Evolutionary conservation across 1,140 invertebrate genomes (phyloP), one percentile per base, ranked within the genome.

Genomic region (Panagrolaimus sp.): DNA sequence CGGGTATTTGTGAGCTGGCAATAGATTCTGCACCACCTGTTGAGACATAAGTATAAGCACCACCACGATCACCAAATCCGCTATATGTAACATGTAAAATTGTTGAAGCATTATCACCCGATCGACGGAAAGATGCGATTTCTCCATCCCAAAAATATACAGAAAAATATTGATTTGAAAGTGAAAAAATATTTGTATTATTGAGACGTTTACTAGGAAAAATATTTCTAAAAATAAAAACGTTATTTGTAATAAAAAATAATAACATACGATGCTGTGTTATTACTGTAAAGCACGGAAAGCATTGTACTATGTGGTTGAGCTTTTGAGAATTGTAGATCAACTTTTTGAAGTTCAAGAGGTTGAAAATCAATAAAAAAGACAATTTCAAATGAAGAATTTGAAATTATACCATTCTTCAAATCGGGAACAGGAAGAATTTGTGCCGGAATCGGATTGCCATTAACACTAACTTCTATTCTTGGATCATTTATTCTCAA

Each of bases 21-120:
- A 42, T 73, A 27, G 62, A n/a, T 31, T 25, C 16, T 16, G 20
- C n/a, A 16, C 48, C 9, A 20, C 46, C 68, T 44, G 23, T 53
- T 14, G 47, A 25, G 7, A 20, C 44, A 48, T 75, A 72, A 11
- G 68, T 62, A 27, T 72, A 72, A 1, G 71, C 71, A 20, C 71
- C 71, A 23, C 71, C 71, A 27, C 27, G 23, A 47, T 72, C 71
- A 13, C n/a, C 31, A 27, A 70, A 62, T 20, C n/a, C 67, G 9
- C 62, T 53, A 14, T 72, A 65, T 9, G 14, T 57, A 13, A 73
- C 13, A n/a, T 48, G 20, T 25, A 72, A 38, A 9, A n/a, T 46
- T 9, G 67, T 27, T 16, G 47, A 43, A 9, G 13, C 42, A 48
- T 48, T 64, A 38, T 63, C 25, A 20, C 57, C 61, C 5, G 16